phyloP scores from a whole-genome alignment of 2,113 vertebrate genomes.

The Lampris megalopsis region DNA sequence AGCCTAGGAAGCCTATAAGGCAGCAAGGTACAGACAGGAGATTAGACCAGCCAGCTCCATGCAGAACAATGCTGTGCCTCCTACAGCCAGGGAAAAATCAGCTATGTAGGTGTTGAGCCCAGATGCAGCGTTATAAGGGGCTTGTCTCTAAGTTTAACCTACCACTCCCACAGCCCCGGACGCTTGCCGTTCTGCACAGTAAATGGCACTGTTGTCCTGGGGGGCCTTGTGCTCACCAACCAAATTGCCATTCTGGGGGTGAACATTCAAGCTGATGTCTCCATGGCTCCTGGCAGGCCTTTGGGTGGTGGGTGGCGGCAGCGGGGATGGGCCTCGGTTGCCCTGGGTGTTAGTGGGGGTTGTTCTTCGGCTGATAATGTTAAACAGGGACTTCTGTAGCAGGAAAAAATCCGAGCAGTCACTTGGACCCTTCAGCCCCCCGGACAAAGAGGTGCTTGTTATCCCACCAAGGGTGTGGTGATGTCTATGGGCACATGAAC shows the following conservation, averaged over 20 bases:
- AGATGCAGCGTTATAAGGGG: conserved; percentile 23
- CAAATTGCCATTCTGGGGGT: conserved; percentile 4
- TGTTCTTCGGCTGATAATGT: conserved; percentile 74
- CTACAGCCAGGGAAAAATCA: conserved; percentile 48
- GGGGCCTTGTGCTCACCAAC: conserved; percentile 40
- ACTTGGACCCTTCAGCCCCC: conserved; percentile 48
- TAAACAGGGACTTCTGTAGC: conserved; percentile 76
- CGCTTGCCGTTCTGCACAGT: conserved; percentile 57
- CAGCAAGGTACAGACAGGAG: conserved; percentile 40
- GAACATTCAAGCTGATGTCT: conserved; percentile 36
- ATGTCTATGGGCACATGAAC: conserved; percentile 52
- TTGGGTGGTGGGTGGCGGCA: conserved; percentile 26
- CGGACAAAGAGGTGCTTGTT: conserved; percentile 15
- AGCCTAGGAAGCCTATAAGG: conserved; percentile 43
- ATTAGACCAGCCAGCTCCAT: conserved; percentile 50
- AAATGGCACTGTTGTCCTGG: conserved; percentile 46
- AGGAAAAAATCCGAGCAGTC: conserved; percentile 75
- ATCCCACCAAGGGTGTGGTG: conserved; percentile 14
- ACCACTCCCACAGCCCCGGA: conserved; percentile 68
- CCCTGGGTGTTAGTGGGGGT: conserved; percentile 26
- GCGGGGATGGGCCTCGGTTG: conserved; percentile 29
- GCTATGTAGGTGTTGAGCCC: conserved; percentile 50
- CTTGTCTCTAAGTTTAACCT: conserved; percentile 65
- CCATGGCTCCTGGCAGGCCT: conserved; percentile 20
- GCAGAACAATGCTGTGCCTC: conserved; percentile 51